Conservation (phyloP, 2,888 invertebrate genomes). For the Aspidiotus destructor region DNA sequence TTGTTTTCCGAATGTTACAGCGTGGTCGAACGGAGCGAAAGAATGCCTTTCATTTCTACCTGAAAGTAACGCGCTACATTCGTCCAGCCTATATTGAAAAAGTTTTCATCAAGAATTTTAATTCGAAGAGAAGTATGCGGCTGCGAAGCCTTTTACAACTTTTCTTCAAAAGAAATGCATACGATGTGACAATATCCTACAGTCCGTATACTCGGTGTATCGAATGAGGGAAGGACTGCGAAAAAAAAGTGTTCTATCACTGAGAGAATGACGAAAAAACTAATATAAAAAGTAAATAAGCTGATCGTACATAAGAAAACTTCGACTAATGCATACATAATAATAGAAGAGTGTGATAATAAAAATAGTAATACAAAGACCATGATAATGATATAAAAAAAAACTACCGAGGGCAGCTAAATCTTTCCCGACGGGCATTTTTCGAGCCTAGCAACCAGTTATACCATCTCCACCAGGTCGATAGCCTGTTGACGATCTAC, state of each 20-base stretch:
- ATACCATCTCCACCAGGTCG: neutral
- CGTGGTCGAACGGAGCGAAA: too few species aligned
- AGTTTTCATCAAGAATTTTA: neutral
- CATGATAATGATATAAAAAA: neutral
- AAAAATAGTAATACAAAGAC: too few species aligned
- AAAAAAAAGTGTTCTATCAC: too few species aligned
- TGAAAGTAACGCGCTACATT: too few species aligned
- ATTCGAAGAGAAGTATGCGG: neutral
- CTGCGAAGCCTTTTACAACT: neutral
- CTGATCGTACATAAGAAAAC: neutral
- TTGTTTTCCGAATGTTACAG: too few species aligned
- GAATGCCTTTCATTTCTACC: too few species aligned
- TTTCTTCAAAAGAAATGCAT: neutral
- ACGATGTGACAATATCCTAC: neutral
- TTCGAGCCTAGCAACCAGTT: neutral
- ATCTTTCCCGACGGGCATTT: neutral
- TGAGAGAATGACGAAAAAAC: neutral
- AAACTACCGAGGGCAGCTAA: neutral
- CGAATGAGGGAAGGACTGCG: neutral
- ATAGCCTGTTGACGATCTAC: neutral
- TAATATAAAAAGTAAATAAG: neutral
- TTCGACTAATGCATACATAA: too few species aligned
- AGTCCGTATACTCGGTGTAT: neutral
- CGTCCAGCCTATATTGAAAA: neutral
- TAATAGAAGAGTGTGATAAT: too few species aligned